Base-by-base conservation (phyloP, 2,113 vertebrate species). In the Gymnobelideus leadbeateri region DNA sequence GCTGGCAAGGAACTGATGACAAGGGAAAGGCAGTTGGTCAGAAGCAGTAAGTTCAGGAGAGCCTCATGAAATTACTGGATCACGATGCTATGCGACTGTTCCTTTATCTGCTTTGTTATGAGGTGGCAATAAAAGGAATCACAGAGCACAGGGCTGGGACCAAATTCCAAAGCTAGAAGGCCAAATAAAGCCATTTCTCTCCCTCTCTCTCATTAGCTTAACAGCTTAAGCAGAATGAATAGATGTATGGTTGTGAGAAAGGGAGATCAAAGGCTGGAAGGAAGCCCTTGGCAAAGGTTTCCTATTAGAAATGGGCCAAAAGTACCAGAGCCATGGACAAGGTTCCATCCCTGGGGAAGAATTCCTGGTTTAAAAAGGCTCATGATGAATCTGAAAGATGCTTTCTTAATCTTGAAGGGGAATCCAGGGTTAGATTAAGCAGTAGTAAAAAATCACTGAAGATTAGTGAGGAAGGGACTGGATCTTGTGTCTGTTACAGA, bases 191-290 rank as follows among this genome's bases (percentile, higher is more conserved):
- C n/a, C 61, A n/a, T n/a, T 11, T 28, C 57, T 61, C 57, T 61
- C 14, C 11, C 37, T 68, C 28, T n/a, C 61, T 68, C 61, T 68
- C 61, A 21, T 84, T 84, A 84, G 68, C 2, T 84, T 84, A 84
- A 84, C n/a, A 43, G 68, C 68, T 84, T 84, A 84, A 84, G 68
- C 68, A 84, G n/a, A 43, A 84, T 84, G 68, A 77, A 84, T 84
- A 43, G 68, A n/a, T 84, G 14, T 84, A 43, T 43, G 68, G n/a
- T 43, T 43, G n/a, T 21, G 68, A 84, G 37, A 84, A 84, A 84
- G 68, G 68, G 19, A 43, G 37, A 84, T 84, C n/a, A 84, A 84
- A 84, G n/a, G 68, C n/a, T 23, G 68, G 68, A 84, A 84, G 68
- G 68, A 84, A 84, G 68, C n/a, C 21, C 68, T 84, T 84, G 68